Percentiles rank a stretch among this genome's conserved stretches.
phyloP scores from a whole-genome alignment of 2,888 invertebrate genomes.

The Ramazzottius varieornatus region DNA sequence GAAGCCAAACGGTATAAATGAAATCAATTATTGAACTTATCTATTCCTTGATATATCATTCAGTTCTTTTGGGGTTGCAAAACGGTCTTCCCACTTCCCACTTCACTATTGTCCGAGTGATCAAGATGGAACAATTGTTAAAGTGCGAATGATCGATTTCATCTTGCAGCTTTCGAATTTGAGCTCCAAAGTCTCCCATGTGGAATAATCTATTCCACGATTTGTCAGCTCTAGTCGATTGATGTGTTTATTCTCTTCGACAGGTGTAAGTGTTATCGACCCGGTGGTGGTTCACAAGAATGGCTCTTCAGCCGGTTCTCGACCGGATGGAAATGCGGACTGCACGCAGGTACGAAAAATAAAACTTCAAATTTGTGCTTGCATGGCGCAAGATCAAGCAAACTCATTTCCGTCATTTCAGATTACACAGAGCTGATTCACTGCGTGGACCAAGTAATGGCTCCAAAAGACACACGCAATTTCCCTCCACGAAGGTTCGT shows the following conservation, averaged over 20 bases:
- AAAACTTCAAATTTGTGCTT: slow-evolving; percentile 16
- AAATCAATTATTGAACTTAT: neutral
- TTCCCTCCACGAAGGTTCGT: too few species aligned
- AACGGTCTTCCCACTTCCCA: too few species aligned
- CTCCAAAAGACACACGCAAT: too few species aligned
- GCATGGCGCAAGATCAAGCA: too few species aligned
- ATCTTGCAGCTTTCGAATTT: neutral
- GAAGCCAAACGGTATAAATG: slow-evolving; percentile 11
- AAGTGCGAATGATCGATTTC: neutral
- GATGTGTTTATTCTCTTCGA: too few species aligned
- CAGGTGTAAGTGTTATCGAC: slow-evolving; percentile 16
- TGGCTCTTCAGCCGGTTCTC: slow-evolving; percentile 95
- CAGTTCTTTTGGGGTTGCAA: too few species aligned
- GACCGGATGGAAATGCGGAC: slow-evolving; percentile 89
- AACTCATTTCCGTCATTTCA: too few species aligned
- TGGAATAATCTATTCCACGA: too few species aligned
- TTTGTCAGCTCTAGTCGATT: too few species aligned
- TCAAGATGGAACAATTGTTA: neutral
- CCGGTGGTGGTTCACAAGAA: slow-evolving; percentile 39
- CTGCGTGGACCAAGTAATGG: slow-evolving; percentile 68
- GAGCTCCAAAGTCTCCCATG: too few species aligned
- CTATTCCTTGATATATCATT: neutral
- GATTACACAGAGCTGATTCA: slow-evolving; percentile 88
- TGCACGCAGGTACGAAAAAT: slow-evolving; percentile 38
- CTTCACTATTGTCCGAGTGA: neutral